Conservation (phyloP, 2,113 vertebrate species). For the Terrapene triunguis region DNA sequence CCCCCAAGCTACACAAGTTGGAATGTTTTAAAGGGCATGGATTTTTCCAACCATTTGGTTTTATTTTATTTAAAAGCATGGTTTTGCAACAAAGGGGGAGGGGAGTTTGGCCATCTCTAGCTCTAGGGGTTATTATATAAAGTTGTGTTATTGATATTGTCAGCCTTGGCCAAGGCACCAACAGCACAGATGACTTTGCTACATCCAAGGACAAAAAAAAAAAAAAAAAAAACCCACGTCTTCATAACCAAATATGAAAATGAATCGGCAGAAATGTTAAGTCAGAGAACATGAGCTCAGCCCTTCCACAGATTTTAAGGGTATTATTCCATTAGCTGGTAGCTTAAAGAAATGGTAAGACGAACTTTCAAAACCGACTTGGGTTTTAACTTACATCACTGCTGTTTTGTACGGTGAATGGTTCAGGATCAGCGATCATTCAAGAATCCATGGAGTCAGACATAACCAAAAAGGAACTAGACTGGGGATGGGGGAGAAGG, state of each 20-base stretch:
- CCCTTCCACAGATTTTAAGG: neutral
- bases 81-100: slow-evolving; percentile 14
- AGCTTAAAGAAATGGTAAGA: neutral
- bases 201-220: slow-evolving; percentile 36
- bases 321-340: no score
- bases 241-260: neutral
- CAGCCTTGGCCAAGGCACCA: slow-evolving; percentile 1
- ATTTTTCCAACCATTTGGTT: neutral
- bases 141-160: slow-evolving; percentile 41
- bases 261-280: neutral
- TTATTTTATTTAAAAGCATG: slow-evolving; percentile 51
- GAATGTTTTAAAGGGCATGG: neutral
- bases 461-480: neutral
- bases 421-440: neutral
- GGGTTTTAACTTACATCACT: neutral
- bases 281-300: slow-evolving; percentile 1
- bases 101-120: neutral
- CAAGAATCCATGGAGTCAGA: neutral
- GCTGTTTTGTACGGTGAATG: neutral
- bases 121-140: slow-evolving; percentile 44
- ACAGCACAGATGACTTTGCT: neutral
- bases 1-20: slow-evolving; percentile 16
- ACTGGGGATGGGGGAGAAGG: no score
- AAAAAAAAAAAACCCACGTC: no score
- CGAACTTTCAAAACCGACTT: neutral